A percentile compares a stretch with the other conserved stretches of the same genome.
phyloP scores from a whole-genome alignment of 2,113 vertebrate genomes.

The Ochotona princeps region DNA sequence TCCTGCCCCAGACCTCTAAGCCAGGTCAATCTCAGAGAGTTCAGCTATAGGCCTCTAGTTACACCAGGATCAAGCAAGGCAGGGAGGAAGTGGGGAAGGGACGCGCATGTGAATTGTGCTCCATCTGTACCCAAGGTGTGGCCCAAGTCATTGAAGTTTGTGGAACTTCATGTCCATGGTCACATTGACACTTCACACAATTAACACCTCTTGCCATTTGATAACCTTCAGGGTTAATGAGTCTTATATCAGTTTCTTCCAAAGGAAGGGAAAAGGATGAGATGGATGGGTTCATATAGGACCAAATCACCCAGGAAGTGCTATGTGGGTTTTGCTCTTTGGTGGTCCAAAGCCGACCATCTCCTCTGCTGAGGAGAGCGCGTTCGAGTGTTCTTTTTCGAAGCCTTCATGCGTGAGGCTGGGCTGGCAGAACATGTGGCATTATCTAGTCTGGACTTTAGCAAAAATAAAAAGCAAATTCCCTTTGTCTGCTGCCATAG shows the following conservation, averaged over 20 bases:
- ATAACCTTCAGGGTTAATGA: background rate
- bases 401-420: slow-evolving; percentile 10
- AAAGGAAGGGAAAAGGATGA: background rate
- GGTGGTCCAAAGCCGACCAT: background rate
- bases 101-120: accelerated
- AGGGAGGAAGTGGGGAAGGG: background rate
- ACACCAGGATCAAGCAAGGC: background rate
- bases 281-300: background rate
- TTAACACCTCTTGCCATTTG: background rate
- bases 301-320: background rate
- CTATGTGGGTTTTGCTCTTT: background rate
- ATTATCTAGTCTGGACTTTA: slow-evolving; percentile 25
- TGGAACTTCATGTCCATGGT: background rate
- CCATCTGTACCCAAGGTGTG: background rate
- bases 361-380: background rate
- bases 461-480: background rate
- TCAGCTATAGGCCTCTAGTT: background rate
- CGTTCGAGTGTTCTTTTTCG: background rate
- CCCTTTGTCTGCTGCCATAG: slow-evolving; percentile 10
- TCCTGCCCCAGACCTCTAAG: background rate
- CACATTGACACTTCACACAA: background rate
- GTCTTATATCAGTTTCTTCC: background rate
- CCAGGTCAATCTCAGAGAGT: background rate
- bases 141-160: background rate
- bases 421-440: background rate